phyloP scores from a whole-genome alignment of 1,140 invertebrate genomes.

The Philotrypesis tridentata region DNA sequence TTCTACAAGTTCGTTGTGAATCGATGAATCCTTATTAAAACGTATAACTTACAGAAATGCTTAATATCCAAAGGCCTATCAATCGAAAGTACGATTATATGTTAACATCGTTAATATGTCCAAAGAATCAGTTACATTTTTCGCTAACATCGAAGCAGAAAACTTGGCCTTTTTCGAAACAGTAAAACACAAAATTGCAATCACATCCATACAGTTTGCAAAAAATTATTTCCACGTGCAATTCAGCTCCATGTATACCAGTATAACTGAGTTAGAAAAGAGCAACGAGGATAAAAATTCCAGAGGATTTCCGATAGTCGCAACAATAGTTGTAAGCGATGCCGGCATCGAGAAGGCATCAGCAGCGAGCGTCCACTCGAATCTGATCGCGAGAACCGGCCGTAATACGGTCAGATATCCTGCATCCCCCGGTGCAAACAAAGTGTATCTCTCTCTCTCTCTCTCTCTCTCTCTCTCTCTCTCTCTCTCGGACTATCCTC shows the following conservation, averaged over 20 bases:
- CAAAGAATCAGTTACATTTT: too few relatives aligned
- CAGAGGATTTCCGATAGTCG: neutral
- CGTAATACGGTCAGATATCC: neutral
- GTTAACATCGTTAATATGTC: too few relatives aligned
- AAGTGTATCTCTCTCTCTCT: neutral
- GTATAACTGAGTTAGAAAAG: neutral
- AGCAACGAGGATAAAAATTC: neutral
- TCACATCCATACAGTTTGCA: neutral
- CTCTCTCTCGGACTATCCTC: neutral
- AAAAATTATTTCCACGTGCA: neutral
- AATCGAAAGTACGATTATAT: too few relatives aligned
- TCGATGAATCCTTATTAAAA: too few relatives aligned
- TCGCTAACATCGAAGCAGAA: too few relatives aligned
- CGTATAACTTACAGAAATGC: too few relatives aligned
- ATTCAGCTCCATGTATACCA: neutral
- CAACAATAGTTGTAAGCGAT: neutral
- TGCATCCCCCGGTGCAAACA: neutral
- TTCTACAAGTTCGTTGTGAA: too few relatives aligned
- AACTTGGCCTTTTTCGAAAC: too few relatives aligned
- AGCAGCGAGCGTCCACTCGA: neutral
- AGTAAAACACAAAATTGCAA: too few relatives aligned
- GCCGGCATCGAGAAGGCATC: neutral
- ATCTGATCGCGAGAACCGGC: neutral
- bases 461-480: neutral
- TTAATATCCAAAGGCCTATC: too few relatives aligned